Evolutionary conservation across 2,113 vertebrate genomes (phyloP), one percentile per base, ranked within the genome.

Genomic region (Corvus moneduloides): DNA sequence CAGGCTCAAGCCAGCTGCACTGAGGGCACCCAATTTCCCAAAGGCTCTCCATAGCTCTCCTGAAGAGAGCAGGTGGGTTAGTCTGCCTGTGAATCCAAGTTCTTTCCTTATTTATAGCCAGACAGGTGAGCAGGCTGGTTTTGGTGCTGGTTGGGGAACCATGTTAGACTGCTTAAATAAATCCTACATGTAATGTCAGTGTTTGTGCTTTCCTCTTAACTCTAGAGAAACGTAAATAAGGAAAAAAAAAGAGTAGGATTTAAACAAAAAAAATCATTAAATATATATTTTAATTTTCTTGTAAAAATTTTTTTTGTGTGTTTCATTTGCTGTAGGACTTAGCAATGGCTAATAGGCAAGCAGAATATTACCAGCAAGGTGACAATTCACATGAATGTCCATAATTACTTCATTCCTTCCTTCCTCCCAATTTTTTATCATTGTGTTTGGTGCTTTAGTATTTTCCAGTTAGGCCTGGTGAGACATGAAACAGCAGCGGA

Each of bases 41-140:
- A 26, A 7, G 12, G 8, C 0, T 79, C 12, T 27, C 24, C 8
- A 19, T 5, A 41, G 10, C 4, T 3, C 0, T 1, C 16, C 14
- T 63, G 21, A 20, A 46, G 46, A 73, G 6, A 67, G 9, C 10
- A 55, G 5, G 16, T n/a, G 5, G 2, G 7, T 75, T 51, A 82
- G 3, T 14, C 18, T 82, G 7, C 22, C 23, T 46, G 8, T 32
- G 20, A 54, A 82, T 55, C 10, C 39, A 75, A 15, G 13, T 43
- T 55, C 13, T 59, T 59, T 49, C 27, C 18, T 81, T 62, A 28
- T 58, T 78, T 68, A 24, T 17, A 76, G 16, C 9, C 24, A 66
- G 5, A 4, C 37, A 80, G 62, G n/a, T 44, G 10, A 66, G 27
- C 2, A 62, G 41, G 30, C 20, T 49, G 32, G 15, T 41, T 76